Percentiles rank a stretch among this genome's conserved stretches.
These are phyloP conservation scores for Carettochelys insculpta DNA, from an alignment of 2,113 vertebrate genomes.

Conservation along the genomic window DNA sequence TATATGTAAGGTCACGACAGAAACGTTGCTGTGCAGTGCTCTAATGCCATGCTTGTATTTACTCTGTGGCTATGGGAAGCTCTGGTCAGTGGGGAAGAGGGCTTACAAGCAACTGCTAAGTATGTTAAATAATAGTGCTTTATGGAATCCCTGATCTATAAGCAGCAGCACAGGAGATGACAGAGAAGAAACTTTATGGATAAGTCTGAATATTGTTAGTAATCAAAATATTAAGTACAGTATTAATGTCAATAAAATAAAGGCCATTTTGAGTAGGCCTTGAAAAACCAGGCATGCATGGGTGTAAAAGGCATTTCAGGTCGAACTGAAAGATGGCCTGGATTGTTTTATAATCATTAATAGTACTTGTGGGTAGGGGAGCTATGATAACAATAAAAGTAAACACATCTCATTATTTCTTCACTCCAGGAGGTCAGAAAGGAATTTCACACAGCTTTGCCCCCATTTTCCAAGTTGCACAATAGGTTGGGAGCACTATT, in stretches of 20 bases:
- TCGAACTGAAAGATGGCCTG: background rate
- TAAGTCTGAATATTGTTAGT: background rate
- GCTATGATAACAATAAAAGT: background rate
- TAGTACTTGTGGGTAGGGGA: background rate
- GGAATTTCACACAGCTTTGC: conserved; percentile 3
- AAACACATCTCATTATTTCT: background rate
- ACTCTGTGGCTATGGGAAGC: background rate
- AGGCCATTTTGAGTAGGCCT: background rate
- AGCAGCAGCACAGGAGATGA: background rate
- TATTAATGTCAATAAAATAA: background rate
- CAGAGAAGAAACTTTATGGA: background rate
- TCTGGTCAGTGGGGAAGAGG: background rate
- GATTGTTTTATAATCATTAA: background rate
- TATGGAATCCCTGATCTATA: background rate
- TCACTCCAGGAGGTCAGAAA: background rate
- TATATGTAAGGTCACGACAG: background rate
- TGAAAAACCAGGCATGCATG: background rate
- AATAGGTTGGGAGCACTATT: conserved; percentile 1
- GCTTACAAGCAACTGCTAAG: background rate
- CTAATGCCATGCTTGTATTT: background rate
- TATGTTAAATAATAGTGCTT: background rate
- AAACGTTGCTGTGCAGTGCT: background rate
- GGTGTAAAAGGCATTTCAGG: background rate
- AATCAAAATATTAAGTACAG: background rate
- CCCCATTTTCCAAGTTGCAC: background rate